phyloP scores from a whole-genome alignment of 2,113 vertebrate species.

The Quiscalus mexicanus region DNA sequence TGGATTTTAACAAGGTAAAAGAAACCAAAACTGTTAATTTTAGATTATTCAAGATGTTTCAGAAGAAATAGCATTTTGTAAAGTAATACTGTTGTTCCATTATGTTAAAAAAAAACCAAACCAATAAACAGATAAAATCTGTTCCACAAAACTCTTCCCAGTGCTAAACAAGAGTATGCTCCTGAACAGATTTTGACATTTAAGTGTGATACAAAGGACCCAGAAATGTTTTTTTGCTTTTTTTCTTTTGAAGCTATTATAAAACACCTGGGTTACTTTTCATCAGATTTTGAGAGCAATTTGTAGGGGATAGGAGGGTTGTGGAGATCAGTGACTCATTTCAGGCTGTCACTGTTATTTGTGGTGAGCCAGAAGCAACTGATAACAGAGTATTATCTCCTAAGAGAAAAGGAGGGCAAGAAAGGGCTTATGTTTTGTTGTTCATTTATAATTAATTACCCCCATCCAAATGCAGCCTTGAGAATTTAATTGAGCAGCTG shows the following conservation, averaged over 20 bases:
- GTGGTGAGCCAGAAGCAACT: slow-evolving; percentile 59
- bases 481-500: slow-evolving; percentile 75
- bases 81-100: background rate
- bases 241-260: background rate
- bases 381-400: slow-evolving; percentile 62
- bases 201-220: background rate
- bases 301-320: background rate
- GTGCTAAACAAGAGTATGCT: background rate
- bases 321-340: slow-evolving; percentile 47
- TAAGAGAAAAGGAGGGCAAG: slow-evolving; percentile 19
- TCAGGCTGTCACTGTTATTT: slow-evolving; percentile 66
- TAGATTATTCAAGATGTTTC: background rate
- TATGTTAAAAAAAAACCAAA: background rate
- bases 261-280: slow-evolving; percentile 19
- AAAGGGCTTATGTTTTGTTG: slow-evolving; percentile 50
- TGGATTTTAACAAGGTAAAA: background rate
- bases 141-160: background rate
- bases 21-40: background rate
- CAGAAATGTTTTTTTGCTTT: background rate
- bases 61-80: background rate
- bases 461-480: slow-evolving; percentile 64
- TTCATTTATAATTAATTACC: slow-evolving; percentile 67
- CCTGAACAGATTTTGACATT: background rate
- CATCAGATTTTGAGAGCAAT: slow-evolving; percentile 21
- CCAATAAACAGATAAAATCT: background rate